phyloP scores from a whole-genome alignment of 2,888 invertebrate genomes.

The Mythimna ferrago region DNA sequence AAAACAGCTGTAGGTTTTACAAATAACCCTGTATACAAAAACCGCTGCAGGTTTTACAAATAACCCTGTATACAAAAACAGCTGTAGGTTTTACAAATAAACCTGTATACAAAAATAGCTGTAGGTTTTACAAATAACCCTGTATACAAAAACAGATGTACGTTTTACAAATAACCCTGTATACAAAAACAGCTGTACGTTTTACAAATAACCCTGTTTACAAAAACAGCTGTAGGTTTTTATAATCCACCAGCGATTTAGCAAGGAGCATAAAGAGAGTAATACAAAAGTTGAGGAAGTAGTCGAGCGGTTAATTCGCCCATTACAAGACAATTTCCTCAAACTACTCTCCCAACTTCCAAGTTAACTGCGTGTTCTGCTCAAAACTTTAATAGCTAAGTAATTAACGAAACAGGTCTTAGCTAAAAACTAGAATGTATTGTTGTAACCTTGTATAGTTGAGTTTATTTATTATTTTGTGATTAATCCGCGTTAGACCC shows the following conservation, averaged over 20 bases:
- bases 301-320: constrained; percentile 28
- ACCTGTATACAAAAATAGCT: no score
- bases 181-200: no score
- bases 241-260: not conserved
- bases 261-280: constrained; percentile 10
- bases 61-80: no score
- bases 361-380: constrained; percentile 48
- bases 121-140: no score
- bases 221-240: no score
- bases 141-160: no score
- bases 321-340: constrained; percentile 52
- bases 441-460: not conserved
- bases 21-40: no score
- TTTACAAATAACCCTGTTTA: no score
- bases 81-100: no score
- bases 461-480: not conserved
- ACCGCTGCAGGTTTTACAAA: no score
- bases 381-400: constrained; percentile 43
- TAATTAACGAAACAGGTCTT: constrained; percentile 19
- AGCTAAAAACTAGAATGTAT: constrained; percentile 18
- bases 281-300: constrained; percentile 28
- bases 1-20: no score
- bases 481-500: not conserved
- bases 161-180: no score
- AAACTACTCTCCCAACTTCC: constrained; percentile 28